Evolutionary conservation across 2,888 invertebrate genomes (phyloP).

Genomic region (Dynastes grantii): DNA sequence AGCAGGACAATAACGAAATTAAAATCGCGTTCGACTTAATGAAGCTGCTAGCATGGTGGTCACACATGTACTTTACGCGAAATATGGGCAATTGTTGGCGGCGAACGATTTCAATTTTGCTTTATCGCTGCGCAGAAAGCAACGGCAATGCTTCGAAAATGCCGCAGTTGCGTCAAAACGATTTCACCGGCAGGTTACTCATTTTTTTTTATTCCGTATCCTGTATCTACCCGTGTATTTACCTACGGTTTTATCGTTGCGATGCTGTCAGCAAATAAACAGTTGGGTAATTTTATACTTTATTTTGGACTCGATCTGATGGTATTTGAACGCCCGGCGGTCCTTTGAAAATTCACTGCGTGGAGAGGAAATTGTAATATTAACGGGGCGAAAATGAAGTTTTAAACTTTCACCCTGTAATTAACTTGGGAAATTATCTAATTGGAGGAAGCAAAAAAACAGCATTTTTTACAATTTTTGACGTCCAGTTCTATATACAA

Average conservation of each 20-base stretch:
- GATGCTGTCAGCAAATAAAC: constrained; percentile 23
- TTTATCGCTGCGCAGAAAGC: constrained; percentile 25
- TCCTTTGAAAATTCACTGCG: background rate
- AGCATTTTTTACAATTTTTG: no score
- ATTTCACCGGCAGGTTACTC: background rate
- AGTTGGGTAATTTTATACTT: background rate
- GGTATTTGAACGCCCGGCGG: background rate
- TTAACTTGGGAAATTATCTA: background rate
- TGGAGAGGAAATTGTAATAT: background rate
- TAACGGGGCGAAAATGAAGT: background rate
- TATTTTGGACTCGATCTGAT: background rate
- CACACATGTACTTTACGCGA: constrained; percentile 12
- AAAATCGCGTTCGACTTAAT: constrained; percentile 27
- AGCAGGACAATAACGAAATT: constrained; percentile 26
- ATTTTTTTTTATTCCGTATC: constrained; percentile 1
- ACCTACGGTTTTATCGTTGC: background rate
- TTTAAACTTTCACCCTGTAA: background rate
- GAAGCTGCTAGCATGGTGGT: constrained; percentile 20
- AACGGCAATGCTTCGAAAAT: constrained; percentile 17
- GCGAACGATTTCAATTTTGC: constrained; percentile 31
- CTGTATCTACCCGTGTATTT: background rate
- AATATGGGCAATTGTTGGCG: constrained; percentile 25
- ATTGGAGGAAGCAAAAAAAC: background rate
- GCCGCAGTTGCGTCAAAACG: constrained; percentile 34
- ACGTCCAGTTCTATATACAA: no score